Base-by-base conservation (phyloP, 2,113 vertebrate species). In the Noctilio leporinus region DNA sequence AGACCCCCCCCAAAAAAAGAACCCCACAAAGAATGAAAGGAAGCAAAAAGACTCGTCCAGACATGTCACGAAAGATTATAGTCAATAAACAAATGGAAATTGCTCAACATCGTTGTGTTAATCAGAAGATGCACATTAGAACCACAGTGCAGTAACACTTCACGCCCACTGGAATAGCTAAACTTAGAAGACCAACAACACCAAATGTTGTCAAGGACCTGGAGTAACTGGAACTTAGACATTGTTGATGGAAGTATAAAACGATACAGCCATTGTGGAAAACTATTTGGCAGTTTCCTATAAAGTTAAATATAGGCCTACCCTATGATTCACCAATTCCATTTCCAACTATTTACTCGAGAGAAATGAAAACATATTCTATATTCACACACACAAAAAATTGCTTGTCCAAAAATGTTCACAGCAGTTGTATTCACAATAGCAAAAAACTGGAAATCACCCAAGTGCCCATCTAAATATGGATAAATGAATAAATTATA, bases 91-190 rank as follows among this genome's bases (percentile, higher is more conserved):
- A 94, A 65, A 53, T 78, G 73, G 47, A 49, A 40, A 35, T 92
- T 90, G 92, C 73, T 85, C 76, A 85, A 59, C 19, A 19, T 17
- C 70, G 14, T 2, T 51, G 59, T 92, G 62, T 62, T 73, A 75
- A 70, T 86, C 76, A 70, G 62, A 59, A 92, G 40, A 94, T 53
- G 45, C 80, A 92, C 84, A 93, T 91, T 24, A 35, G 87, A 89
- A 40, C 57, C 70, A 14, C 49, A 15, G 6, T 28, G 24, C 26
- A 80, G 40, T 38, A 33, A 59, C 76, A 67, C 22, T 57, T 70
- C 57, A 89, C 76, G 45, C 76, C 72, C 81, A 51, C 84, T 28
- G 20, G 45, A 82, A 62, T 19, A 22, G 77, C 81, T 88, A 64
- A 78, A 84, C 24, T 47, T 80, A 55, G 93, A 90, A 87, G 84